Evolutionary conservation across 2,113 vertebrate genomes (phyloP).

Genomic region (Polypterus bichir): DNA sequence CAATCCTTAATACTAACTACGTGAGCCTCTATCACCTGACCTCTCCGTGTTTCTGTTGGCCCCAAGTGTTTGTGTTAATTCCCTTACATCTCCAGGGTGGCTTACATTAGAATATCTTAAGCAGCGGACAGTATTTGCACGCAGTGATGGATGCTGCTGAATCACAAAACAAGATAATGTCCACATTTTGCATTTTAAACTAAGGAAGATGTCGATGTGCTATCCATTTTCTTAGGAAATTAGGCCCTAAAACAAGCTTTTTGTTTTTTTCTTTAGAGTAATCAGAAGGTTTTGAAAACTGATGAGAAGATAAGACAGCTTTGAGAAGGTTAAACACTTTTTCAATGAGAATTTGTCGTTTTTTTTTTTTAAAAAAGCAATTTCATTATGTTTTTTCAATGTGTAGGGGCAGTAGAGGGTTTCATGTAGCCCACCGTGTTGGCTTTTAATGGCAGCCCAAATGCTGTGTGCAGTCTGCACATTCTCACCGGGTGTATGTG

Average conservation of each 20-base stretch:
- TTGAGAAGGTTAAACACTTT: too few relatives aligned
- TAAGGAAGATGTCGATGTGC: constrained; percentile 57
- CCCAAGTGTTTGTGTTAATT: constrained; percentile 67
- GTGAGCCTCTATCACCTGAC: constrained; percentile 55
- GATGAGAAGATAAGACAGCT: too few relatives aligned
- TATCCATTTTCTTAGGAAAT: constrained; percentile 61
- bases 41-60: constrained; percentile 56
- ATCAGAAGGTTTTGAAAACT: too few relatives aligned
- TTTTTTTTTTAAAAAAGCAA: too few relatives aligned
- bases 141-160: constrained; percentile 66
- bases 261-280: too few relatives aligned
- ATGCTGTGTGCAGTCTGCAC: too few relatives aligned
- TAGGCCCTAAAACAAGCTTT: constrained; percentile 34
- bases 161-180: constrained; percentile 67
- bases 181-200: constrained; percentile 76
- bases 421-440: too few relatives aligned
- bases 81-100: constrained; percentile 69
- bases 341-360: too few relatives aligned
- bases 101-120: constrained; percentile 74
- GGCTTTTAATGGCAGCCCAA: too few relatives aligned
- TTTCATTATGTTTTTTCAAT: too few relatives aligned
- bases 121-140: constrained; percentile 62
- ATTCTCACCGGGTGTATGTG: too few relatives aligned
- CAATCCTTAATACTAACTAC: constrained; percentile 18
- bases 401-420: too few relatives aligned